phyloP scores from a whole-genome alignment of 1,140 invertebrate species.

The Lepeophtheirus salmonis region DNA sequence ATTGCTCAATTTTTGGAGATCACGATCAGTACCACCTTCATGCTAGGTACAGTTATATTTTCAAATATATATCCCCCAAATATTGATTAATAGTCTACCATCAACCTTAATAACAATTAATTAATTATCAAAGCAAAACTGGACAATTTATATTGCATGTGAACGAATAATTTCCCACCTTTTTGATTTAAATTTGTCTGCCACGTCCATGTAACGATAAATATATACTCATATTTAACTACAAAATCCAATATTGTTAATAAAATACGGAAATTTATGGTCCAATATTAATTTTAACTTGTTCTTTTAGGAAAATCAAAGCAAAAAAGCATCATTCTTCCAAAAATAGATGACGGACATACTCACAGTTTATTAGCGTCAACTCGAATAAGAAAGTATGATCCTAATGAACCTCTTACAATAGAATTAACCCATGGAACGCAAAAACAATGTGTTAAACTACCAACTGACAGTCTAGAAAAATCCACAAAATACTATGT shows the following conservation, averaged over 20 bases:
- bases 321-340: conserved; percentile 9
- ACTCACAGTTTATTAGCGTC: not conserved
- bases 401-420: conserved; percentile 6
- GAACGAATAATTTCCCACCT: not conserved
- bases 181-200: not conserved
- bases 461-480: conserved; percentile 4
- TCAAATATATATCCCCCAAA: too few species aligned
- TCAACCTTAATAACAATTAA: not conserved
- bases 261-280: too few species aligned
- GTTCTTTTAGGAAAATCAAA: conserved; percentile 2
- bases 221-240: too few species aligned
- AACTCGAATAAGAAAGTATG: conserved; percentile 2
- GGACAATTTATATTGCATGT: not conserved
- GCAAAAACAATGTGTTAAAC: conserved; percentile 9
- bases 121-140: not conserved
- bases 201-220: too few species aligned
- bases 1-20: too few species aligned
- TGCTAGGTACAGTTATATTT: too few species aligned
- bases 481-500: conserved; percentile 18
- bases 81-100: too few species aligned
- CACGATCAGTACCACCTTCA: too few species aligned
- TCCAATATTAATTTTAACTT: too few species aligned
- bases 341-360: conserved; percentile 8
- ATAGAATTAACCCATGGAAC: conserved; percentile 5
- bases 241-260: too few species aligned